Evolutionary conservation across 2,888 invertebrate species (phyloP).

Genomic region (Coelogynopora nodosa): DNA sequence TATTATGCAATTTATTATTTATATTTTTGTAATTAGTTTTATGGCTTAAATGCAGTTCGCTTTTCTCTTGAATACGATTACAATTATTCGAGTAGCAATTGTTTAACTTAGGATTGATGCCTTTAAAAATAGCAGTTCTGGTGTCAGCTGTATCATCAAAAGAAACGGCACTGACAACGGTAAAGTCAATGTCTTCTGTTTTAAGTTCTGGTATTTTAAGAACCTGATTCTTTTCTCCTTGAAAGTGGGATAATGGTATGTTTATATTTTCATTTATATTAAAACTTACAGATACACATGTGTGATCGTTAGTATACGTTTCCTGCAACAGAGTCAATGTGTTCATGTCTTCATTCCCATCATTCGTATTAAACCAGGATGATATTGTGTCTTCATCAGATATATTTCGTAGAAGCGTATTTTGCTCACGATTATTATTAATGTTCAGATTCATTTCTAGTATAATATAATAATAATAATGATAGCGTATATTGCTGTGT

Average conservation of each 20-base stretch:
- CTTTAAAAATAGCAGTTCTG: neutral
- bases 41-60: neutral
- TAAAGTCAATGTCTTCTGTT: conserved; percentile 19
- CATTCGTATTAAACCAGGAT: neutral
- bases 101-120: neutral
- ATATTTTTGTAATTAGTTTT: neutral
- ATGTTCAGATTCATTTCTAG: no score
- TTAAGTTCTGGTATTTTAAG: neutral
- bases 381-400: no score
- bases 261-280: neutral
- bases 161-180: neutral
- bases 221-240: neutral
- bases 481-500: no score
- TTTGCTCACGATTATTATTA: no score
- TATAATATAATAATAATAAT: no score
- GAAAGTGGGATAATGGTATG: neutral
- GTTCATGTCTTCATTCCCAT: neutral
- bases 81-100: conserved; percentile 18
- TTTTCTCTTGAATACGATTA: neutral
- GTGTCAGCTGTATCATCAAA: neutral
- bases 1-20: neutral
- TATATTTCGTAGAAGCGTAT: no score
- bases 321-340: neutral
- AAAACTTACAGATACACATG: neutral
- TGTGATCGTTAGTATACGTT: neutral